Evolutionary conservation across 2,888 invertebrate genomes (phyloP), one percentile per base, ranked within the genome.

Genomic region (Hyalella azteca): DNA sequence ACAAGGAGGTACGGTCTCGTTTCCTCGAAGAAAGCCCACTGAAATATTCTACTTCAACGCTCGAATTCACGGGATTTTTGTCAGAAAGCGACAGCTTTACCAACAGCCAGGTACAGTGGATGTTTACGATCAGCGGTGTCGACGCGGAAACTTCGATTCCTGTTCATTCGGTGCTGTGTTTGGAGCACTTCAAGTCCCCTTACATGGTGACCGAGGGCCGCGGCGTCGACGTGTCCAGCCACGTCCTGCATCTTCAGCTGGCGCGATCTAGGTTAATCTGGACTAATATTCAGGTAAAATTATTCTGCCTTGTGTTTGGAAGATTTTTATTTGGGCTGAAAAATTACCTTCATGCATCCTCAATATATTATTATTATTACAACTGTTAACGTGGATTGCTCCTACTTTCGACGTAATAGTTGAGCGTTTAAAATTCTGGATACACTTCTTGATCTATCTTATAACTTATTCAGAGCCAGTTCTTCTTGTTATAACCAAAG

Each of bases 1-100:
- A 78, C 50, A 39, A 59, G 13, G 83, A 83, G 49, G 81, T 78
- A 9, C 54, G 49, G 49, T 36, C 79, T 19, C 45, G 83, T 29
- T 80, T 83, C 48, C 41, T 75, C 26, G 80, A 81, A 22, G 83
- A 83, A 45, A 32, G 75, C 32, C 83, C 83, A 32, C 73, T 83
- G 29, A n/a, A 9, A 3, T 78, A 45, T 45, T 77, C 66, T n/a
- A 78, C 83, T 4, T 50, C 59, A 22, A 78, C 75, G 3, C 78
- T 83, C 7, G 73, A 36, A 7, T 83, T 78, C 77, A 36, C 45
- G n/a, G 83, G 83, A 22, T 83, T 77, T 54, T 45, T 81, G 76
- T 49, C 82, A 9, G 79, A 78, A 5, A 78, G 77, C 3, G 48
- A 78, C 11, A 26, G 73, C 22, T 77, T 80, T 36, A 77, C 80